phyloP scores from a whole-genome alignment of 1,140 invertebrate species.

The Cheumatopsyche charites region DNA sequence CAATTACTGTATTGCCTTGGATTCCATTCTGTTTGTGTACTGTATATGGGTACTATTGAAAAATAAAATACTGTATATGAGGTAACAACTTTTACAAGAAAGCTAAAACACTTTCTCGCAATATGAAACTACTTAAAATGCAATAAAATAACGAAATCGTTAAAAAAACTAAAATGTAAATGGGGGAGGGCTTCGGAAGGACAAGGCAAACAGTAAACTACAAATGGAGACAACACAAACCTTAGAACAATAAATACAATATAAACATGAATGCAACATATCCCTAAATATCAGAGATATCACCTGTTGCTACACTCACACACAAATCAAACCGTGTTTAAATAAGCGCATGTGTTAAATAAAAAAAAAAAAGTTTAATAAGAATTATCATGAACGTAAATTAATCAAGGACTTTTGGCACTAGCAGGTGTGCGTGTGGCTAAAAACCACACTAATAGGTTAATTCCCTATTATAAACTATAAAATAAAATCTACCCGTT shows the following conservation, averaged over 20 bases:
- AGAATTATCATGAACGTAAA: constrained; percentile 42
- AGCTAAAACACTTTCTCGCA: constrained; percentile 43
- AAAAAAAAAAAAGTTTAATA: constrained; percentile 31
- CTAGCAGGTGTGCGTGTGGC: constrained; percentile 47
- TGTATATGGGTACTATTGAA: constrained; percentile 48
- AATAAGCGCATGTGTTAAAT: constrained; percentile 34
- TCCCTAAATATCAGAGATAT: constrained; percentile 64
- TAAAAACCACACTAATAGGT: constrained; percentile 44
- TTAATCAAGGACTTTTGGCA: constrained; percentile 48
- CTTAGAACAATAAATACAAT: constrained; percentile 60
- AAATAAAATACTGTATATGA: constrained; percentile 34
- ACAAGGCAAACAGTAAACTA: constrained; percentile 46
- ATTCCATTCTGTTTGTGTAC: constrained; percentile 40
- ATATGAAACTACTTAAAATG: constrained; percentile 4
- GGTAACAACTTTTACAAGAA: constrained; percentile 31
- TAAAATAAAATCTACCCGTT: constrained; percentile 48
- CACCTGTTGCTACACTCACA: constrained; percentile 62
- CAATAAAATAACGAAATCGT: neutral
- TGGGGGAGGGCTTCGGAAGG: neutral
- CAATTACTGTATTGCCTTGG: constrained; percentile 46
- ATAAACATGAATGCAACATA: constrained; percentile 63
- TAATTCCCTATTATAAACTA: constrained; percentile 41
- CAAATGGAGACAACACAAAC: constrained; percentile 48
- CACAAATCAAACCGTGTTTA: constrained; percentile 39
- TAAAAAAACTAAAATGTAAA: neutral